phyloP scores from a whole-genome alignment of 2,113 vertebrate species.

The Notechis scutatus region DNA sequence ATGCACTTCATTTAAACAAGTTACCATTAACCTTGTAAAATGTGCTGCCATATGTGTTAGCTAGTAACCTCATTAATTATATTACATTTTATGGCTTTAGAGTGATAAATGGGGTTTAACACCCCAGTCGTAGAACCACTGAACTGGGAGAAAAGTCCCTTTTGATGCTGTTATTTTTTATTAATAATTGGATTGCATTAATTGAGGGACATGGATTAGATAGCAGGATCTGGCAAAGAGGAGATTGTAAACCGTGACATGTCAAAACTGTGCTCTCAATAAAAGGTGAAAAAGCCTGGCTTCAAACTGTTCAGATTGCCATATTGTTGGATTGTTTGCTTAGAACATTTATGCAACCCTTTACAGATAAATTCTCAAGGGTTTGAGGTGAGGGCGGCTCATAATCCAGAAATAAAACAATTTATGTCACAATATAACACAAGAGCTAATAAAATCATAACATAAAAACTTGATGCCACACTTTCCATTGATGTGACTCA shows the following conservation, averaged over 20 bases:
- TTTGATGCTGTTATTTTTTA: neutral
- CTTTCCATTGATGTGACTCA: neutral
- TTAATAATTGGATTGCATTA: neutral
- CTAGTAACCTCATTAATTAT: neutral
- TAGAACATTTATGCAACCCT: neutral
- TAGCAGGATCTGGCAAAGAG: neutral
- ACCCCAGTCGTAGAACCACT: too few species aligned
- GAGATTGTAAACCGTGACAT: too few species aligned
- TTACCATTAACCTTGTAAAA: neutral
- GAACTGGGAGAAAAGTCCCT: neutral
- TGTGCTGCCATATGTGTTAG: neutral
- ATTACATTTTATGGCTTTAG: neutral
- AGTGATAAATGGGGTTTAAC: neutral
- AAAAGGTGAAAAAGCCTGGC: neutral
- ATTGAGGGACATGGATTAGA: neutral
- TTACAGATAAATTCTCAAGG: neutral
- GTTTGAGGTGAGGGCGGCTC: neutral
- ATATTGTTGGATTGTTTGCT: neutral
- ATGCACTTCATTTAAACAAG: neutral
- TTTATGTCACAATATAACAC: neutral
- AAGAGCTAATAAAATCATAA: neutral
- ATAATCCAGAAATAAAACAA: neutral
- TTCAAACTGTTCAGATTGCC: neutral
- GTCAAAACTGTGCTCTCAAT: too few species aligned
- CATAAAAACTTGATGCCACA: neutral